Evolutionary conservation across 2,888 invertebrate genomes (phyloP).

Genomic region (Dynastes tityus): DNA sequence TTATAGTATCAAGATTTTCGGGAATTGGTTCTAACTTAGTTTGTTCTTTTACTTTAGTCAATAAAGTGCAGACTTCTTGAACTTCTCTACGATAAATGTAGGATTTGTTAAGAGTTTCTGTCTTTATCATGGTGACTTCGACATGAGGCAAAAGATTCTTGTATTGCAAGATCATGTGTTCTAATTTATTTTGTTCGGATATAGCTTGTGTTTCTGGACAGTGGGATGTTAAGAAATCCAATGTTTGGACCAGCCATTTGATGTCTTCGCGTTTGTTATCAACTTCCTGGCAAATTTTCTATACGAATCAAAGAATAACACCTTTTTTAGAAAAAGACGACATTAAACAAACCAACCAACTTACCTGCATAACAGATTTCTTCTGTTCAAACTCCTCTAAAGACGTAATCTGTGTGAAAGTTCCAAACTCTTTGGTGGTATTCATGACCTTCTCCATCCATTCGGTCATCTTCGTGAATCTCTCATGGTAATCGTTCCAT

Average conservation of each 20-base stretch:
- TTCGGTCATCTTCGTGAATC: slow-evolving; percentile 85
- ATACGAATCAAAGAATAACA: slow-evolving; percentile 59
- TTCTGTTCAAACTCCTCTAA: slow-evolving; percentile 93
- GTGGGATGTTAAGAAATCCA: slow-evolving; percentile 89
- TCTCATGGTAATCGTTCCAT: slow-evolving; percentile 89
- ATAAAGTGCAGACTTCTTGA: slow-evolving; percentile 85
- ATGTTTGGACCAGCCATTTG: slow-evolving; percentile 94
- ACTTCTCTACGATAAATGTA: slow-evolving; percentile 93
- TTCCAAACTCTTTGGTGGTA: slow-evolving; percentile 79
- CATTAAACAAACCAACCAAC: slow-evolving; percentile 53
- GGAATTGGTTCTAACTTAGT: slow-evolving; percentile 78
- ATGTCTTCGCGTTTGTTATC: slow-evolving; percentile 93
- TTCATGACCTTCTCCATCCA: slow-evolving; percentile 95
- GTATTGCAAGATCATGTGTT: slow-evolving; percentile 88
- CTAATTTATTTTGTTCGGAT: slow-evolving; percentile 86
- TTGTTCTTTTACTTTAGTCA: slow-evolving; percentile 85
- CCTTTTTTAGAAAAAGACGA: neutral
- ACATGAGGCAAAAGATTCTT: slow-evolving; percentile 93
- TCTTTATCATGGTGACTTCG: slow-evolving; percentile 93
- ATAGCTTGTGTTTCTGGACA: slow-evolving; percentile 86
- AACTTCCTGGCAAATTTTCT: slow-evolving; percentile 93
- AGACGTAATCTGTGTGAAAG: slow-evolving; percentile 88
- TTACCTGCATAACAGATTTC: slow-evolving; percentile 91
- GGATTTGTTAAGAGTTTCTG: slow-evolving; percentile 93
- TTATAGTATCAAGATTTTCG: slow-evolving; percentile 82